phyloP scores from a whole-genome alignment of 2,888 invertebrate genomes.

The Falcaria lacertinaria region DNA sequence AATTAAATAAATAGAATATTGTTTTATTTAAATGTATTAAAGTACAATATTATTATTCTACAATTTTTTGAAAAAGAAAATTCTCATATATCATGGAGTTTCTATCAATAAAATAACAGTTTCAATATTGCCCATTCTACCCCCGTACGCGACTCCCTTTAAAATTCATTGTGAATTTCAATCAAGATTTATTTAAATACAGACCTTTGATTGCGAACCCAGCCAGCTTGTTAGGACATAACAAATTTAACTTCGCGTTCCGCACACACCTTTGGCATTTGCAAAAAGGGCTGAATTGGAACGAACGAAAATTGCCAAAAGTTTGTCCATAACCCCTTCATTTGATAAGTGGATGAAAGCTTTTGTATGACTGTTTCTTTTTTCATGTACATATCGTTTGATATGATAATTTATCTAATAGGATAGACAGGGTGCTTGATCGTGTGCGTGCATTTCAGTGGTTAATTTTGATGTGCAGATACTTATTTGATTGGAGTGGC shows the following conservation, averaged over 20 bases:
- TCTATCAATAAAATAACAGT: conserved; percentile 15
- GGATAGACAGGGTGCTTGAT: conserved; percentile 42
- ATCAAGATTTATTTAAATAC: conserved; percentile 73
- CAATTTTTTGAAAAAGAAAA: too few relatives aligned
- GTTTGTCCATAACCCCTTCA: conserved; percentile 56
- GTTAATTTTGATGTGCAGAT: conserved; percentile 36
- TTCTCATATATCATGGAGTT: too few relatives aligned
- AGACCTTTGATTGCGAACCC: conserved; percentile 66
- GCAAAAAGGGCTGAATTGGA: conserved; percentile 30
- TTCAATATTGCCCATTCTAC: conserved; percentile 14
- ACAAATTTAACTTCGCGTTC: conserved; percentile 25
- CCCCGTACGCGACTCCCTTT: conserved; percentile 25
- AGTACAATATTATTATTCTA: too few relatives aligned
- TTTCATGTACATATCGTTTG: conserved; percentile 57
- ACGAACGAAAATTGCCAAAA: conserved; percentile 15
- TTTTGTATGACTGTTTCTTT: conserved; percentile 63
- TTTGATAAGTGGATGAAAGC: conserved; percentile 73
- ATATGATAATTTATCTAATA: conserved; percentile 74
- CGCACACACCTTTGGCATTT: conserved; percentile 15
- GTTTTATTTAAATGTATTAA: too few relatives aligned
- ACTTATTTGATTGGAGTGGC: conserved; percentile 1
- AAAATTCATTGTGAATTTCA: conserved; percentile 60
- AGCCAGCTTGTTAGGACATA: conserved; percentile 52
- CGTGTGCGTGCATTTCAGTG: conserved; percentile 63
- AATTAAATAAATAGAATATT: too few relatives aligned